Evolutionary conservation across 1,140 invertebrate species (phyloP).

Genomic region (Eumaeus atala): DNA sequence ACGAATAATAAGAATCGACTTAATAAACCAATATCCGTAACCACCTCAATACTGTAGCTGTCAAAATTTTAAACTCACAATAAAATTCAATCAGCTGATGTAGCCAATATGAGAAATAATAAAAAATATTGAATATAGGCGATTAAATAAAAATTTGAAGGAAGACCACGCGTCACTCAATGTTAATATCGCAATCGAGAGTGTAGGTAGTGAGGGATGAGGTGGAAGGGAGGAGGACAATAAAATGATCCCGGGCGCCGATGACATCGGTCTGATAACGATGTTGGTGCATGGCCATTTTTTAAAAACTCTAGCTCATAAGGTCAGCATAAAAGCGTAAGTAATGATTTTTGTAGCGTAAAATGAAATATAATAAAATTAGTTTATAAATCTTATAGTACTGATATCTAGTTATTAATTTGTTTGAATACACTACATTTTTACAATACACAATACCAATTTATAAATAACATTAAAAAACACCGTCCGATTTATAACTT

Average conservation of each 20-base stretch:
- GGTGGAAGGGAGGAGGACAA: neutral
- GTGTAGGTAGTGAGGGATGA: neutral
- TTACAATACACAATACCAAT: no score
- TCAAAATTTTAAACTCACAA: conserved; percentile 4
- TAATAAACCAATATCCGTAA: no score
- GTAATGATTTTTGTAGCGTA: neutral
- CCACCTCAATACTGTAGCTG: neutral
- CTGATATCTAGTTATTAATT: conserved; percentile 1
- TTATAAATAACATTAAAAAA: no score
- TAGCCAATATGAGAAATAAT: neutral
- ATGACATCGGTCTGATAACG: conserved; percentile 4
- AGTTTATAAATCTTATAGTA: neutral
- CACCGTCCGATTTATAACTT: no score
- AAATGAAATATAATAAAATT: neutral
- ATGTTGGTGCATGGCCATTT: neutral
- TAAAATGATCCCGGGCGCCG: neutral
- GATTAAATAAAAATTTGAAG: conserved; percentile 4
- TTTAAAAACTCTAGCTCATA: neutral
- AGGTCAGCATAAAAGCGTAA: neutral
- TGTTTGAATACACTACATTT: neutral
- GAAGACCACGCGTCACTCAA: neutral
- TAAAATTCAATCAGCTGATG: neutral
- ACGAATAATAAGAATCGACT: no score
- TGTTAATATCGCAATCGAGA: neutral
- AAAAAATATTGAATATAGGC: conserved; percentile 7